Percentiles rank a stretch among this genome's conserved stretches.
phyloP scores from a whole-genome alignment of 1,140 invertebrate species.

The Tenebrio molitor region DNA sequence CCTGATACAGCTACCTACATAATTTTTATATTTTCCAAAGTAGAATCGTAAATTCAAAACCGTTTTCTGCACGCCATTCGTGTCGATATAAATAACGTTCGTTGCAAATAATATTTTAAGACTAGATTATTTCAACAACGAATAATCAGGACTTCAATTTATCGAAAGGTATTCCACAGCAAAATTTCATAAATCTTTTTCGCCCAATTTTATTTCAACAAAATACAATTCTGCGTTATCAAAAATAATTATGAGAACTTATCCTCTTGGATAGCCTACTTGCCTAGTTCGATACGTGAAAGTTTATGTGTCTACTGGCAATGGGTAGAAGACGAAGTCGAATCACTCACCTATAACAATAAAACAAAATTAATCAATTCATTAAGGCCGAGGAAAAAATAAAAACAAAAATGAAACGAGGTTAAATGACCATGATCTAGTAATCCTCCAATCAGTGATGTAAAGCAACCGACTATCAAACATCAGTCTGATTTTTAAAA shows the following conservation, averaged over 20 bases:
- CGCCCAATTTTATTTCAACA: too few relatives aligned
- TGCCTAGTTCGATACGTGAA: conserved; percentile 32
- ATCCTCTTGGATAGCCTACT: conserved; percentile 29
- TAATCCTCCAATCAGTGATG: conserved; percentile 14
- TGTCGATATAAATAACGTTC: conserved; percentile 3
- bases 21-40: neutral
- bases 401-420: conserved; percentile 5
- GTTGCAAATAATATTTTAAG: neutral
- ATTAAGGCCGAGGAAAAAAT: conserved; percentile 9
- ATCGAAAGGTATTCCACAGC: too few relatives aligned
- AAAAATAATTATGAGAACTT: conserved; percentile 14
- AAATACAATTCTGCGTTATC: too few relatives aligned
- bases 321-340: neutral
- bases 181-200: too few relatives aligned
- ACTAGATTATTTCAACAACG: too few relatives aligned
- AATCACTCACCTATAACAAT: conserved; percentile 25
- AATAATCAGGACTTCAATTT: too few relatives aligned
- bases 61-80: neutral
- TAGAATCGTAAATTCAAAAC: neutral
- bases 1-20: conserved; percentile 5
- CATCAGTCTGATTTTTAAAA: neutral
- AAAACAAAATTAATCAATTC: conserved; percentile 38
- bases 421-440: conserved; percentile 25
- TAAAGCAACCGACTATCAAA: neutral
- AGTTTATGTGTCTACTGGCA: conserved; percentile 23